phyloP scores from a whole-genome alignment of 2,797 vertebrate genomes.

The Crypturellus tataupa region DNA sequence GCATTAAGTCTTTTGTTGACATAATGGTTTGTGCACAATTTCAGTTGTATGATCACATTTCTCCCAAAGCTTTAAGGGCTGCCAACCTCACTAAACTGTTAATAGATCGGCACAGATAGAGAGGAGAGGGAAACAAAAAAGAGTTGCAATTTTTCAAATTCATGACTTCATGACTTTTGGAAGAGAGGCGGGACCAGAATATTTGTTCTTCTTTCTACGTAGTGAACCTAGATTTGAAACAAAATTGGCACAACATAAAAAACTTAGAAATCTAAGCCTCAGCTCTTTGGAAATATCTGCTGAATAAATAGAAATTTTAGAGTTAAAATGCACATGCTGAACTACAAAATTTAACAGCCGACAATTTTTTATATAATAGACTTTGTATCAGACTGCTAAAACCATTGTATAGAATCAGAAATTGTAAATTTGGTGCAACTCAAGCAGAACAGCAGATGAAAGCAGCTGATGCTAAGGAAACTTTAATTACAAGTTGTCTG shows the following conservation, averaged over 20 bases:
- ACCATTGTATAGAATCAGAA: neutral
- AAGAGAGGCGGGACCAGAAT: neutral
- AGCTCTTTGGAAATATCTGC: neutral
- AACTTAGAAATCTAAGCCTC: conserved; percentile 16
- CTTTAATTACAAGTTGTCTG: too few relatives aligned
- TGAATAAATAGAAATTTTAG: neutral
- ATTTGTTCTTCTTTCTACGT: neutral
- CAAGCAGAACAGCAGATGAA: neutral
- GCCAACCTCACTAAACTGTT: neutral
- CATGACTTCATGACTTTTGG: conserved; percentile 3
- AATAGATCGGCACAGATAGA: conserved; percentile 25
- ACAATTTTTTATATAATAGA: neutral
- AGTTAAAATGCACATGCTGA: neutral
- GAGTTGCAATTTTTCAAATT: conserved; percentile 16
- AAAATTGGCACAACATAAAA: conserved; percentile 46
- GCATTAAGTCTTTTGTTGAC: neutral
- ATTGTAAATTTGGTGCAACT: neutral
- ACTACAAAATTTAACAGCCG: neutral
- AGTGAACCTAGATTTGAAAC: neutral
- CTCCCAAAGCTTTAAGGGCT: neutral
- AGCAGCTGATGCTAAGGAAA: neutral
- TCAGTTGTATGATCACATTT: conserved; percentile 11
- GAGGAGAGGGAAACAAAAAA: conserved; percentile 9
- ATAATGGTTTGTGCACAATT: neutral
- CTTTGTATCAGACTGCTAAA: neutral